These are phyloP conservation scores for Meloidogyne floridensis DNA, from an alignment of 1,140 invertebrate species.

Conservation along the genomic window DNA sequence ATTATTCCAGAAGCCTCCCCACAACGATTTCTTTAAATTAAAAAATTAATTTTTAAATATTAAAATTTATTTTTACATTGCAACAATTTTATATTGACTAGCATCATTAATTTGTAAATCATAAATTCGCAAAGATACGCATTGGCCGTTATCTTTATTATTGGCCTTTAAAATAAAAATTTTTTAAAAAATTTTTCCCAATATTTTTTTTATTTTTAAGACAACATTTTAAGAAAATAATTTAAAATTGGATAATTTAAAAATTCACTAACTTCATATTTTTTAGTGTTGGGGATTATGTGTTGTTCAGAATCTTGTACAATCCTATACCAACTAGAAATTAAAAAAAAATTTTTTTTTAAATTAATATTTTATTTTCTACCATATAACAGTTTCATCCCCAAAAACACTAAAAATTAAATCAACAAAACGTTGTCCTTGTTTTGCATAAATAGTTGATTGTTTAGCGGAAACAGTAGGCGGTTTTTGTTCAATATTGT, in stretches of 20 bases:
- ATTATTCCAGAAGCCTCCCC: constrained; percentile 23
- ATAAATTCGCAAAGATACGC: constrained; percentile 24
- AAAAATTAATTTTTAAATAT: not conserved
- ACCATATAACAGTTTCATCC: constrained; percentile 26
- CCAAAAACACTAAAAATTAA: constrained; percentile 22
- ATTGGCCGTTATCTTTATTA: constrained; percentile 23
- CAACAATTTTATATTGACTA: constrained; percentile 21
- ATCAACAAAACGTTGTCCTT: constrained; percentile 20
- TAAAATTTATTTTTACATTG: constrained; percentile 19
- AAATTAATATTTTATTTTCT: not conserved
- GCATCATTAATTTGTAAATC: constrained; percentile 19
- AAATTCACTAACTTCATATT: constrained; percentile 16
- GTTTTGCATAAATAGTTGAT: not conserved
- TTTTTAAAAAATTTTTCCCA: not conserved
- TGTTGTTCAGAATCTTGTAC: constrained; percentile 9
- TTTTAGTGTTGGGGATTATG: constrained; percentile 24
- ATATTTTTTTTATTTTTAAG: too few species aligned
- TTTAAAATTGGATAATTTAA: not conserved
- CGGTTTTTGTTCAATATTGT: not conserved
- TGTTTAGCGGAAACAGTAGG: constrained; percentile 1
- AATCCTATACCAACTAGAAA: constrained; percentile 25
- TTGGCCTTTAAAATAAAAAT: not conserved
- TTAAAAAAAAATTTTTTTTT: not conserved
- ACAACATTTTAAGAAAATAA: too few species aligned
- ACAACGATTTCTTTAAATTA: constrained; percentile 21